These are phyloP conservation scores for Monomorium pharaonis DNA, from an alignment of 1,140 invertebrate genomes.

Conservation along the genomic window DNA sequence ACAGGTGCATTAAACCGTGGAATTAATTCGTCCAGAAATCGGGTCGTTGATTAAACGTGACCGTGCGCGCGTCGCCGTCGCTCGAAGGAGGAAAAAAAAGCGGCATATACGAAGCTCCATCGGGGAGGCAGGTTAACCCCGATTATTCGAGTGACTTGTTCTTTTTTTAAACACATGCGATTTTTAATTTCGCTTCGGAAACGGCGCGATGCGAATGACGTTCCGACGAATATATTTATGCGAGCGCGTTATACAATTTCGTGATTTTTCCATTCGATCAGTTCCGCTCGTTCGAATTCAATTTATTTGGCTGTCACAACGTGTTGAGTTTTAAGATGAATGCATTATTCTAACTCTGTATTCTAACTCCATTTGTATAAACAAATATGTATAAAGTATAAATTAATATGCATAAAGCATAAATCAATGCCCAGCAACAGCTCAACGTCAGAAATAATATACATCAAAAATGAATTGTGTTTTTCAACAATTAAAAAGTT, in stretches of 20 bases:
- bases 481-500: neutral
- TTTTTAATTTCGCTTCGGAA: slow-evolving; percentile 14
- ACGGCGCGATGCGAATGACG: slow-evolving; percentile 20
- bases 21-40: slow-evolving; percentile 62
- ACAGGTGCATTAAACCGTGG: slow-evolving; percentile 65
- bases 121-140: neutral
- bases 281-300: neutral
- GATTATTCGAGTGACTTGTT: slow-evolving; percentile 32
- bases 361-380: neutral
- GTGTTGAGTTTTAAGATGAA: slow-evolving; percentile 23
- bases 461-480: neutral
- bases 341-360: neutral
- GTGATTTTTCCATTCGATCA: slow-evolving; percentile 28
- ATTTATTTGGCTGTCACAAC: slow-evolving; percentile 33
- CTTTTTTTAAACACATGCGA: slow-evolving; percentile 24
- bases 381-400: neutral
- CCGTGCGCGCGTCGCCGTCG: neutral
- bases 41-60: slow-evolving; percentile 45
- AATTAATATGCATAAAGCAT: neutral
- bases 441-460: neutral
- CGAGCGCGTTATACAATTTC: slow-evolving; percentile 22
- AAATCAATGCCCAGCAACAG: slow-evolving; percentile 7
- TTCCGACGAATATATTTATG: slow-evolving; percentile 34
- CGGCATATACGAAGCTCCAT: neutral
- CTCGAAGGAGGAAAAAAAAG: slow-evolving; percentile 32